Conservation (phyloP, 2,888 invertebrate species). For the Theodoxus fluviatilis region DNA sequence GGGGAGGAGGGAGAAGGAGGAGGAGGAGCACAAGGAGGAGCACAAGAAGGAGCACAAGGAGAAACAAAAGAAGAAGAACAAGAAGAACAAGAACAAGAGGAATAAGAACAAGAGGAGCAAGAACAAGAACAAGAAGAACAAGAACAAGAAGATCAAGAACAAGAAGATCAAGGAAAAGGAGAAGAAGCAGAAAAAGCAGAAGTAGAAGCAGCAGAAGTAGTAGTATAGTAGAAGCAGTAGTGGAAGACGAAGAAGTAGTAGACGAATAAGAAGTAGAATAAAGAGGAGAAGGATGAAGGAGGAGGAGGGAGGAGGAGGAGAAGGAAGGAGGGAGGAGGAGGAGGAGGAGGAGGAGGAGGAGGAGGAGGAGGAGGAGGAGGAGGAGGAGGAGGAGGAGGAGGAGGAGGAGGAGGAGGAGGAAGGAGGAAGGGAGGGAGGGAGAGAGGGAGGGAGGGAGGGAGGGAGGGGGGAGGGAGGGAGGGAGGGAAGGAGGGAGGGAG, state of each 20-base stretch:
- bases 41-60: neutral
- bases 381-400: neutral
- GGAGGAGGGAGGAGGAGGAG: neutral
- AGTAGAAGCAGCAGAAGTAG: constrained; percentile 19
- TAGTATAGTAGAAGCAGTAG: neutral
- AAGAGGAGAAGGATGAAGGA: constrained; percentile 3
- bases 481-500: too few relatives aligned
- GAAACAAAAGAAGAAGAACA: neutral
- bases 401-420: neutral
- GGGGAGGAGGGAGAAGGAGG: neutral
- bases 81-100: too few relatives aligned
- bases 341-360: too few relatives aligned
- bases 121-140: neutral
- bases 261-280: neutral
- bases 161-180: too few relatives aligned
- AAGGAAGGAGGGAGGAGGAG: neutral
- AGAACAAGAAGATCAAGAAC: neutral
- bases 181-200: constrained; percentile 20
- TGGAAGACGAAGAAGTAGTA: neutral
- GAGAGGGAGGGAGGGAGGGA: neutral
- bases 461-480: neutral
- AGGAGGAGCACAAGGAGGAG: neutral
- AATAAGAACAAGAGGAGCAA: too few relatives aligned
- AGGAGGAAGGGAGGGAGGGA: constrained; percentile 14
- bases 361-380: neutral